phyloP scores from a whole-genome alignment of 2,797 vertebrate genomes.

The Rousettus madagascariensis region DNA sequence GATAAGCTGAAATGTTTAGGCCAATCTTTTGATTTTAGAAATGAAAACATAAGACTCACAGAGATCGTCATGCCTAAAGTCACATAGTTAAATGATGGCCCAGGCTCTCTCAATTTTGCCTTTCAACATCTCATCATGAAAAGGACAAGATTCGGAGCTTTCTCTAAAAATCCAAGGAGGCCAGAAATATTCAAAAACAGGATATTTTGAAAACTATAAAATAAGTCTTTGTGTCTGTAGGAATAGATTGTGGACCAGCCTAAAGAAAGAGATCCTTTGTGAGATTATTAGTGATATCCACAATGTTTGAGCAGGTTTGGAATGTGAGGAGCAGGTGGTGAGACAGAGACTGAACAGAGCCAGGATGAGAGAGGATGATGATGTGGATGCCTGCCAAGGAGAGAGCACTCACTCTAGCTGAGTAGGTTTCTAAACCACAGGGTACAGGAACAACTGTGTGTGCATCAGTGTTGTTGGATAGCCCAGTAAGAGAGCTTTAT shows the following conservation, averaged over 20 bases:
- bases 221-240: not conserved
- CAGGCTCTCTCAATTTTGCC: not conserved
- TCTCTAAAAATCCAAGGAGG: not conserved
- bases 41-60: not conserved
- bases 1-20: not conserved
- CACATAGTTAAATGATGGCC: not conserved
- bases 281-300: not conserved
- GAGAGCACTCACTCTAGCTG: too few species aligned
- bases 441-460: rapidly evolving
- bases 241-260: not conserved
- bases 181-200: not conserved
- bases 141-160: not conserved
- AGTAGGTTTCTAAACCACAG: not conserved
- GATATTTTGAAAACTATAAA: not conserved
- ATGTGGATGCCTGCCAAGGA: not conserved
- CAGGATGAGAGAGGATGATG: not conserved
- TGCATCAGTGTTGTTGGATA: not conserved
- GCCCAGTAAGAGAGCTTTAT: not conserved
- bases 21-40: not conserved
- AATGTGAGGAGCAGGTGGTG: not conserved
- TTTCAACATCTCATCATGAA: not conserved
- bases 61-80: not conserved
- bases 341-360: not conserved
- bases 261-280: not conserved
- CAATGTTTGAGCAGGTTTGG: not conserved